These are phyloP conservation scores for Himalopsyche anomala DNA, from an alignment of 2,888 invertebrate genomes.

Conservation along the genomic window DNA sequence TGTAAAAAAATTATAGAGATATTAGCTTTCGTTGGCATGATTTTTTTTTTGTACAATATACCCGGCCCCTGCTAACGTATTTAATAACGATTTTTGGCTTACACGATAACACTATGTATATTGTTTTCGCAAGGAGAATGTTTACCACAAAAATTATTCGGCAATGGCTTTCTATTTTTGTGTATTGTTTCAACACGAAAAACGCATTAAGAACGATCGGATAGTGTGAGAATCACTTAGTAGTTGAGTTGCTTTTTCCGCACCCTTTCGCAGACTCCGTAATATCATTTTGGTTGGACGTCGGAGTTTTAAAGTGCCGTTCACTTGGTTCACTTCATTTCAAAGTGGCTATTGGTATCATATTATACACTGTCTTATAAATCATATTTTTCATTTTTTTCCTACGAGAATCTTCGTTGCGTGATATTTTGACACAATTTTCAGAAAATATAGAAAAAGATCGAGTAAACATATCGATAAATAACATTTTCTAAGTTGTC, in stretches of 20 bases:
- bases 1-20: too few relatives aligned
- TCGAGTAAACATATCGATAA: too few relatives aligned
- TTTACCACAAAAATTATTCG: constrained; percentile 12
- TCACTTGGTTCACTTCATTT: background rate
- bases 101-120: background rate
- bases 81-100: background rate
- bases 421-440: too few relatives aligned
- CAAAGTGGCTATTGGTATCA: background rate
- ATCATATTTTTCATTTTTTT: too few relatives aligned
- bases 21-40: too few relatives aligned
- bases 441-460: too few relatives aligned
- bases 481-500: too few relatives aligned
- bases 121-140: background rate
- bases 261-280: constrained; percentile 34
- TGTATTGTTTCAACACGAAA: constrained; percentile 35
- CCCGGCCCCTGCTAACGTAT: too few relatives aligned
- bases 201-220: constrained; percentile 35
- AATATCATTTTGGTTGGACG: constrained; percentile 20
- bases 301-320: constrained; percentile 19
- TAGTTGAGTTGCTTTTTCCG: constrained; percentile 22
- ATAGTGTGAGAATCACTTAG: constrained; percentile 35
- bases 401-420: too few relatives aligned
- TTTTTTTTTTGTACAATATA: too few relatives aligned
- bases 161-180: constrained; percentile 13
- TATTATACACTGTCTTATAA: too few relatives aligned